Conservation (phyloP, 2,797 vertebrate species). For the Coregonus sp. region DNA sequence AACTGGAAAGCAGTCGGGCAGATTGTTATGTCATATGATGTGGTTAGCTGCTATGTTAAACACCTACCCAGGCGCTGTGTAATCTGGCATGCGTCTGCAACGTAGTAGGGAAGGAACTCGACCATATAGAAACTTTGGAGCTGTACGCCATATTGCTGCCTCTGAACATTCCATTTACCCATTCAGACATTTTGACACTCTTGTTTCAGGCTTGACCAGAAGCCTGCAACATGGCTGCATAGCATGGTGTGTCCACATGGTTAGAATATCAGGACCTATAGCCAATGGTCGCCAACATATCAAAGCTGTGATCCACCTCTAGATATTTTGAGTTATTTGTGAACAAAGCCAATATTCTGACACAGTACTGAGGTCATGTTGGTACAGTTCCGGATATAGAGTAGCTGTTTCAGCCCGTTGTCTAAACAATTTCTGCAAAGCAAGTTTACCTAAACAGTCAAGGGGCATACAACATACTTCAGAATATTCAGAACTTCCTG, state of each 20-base stretch:
- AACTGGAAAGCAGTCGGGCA: too few relatives aligned
- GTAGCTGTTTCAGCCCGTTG: background rate
- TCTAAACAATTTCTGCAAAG: background rate
- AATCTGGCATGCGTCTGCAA: too few relatives aligned
- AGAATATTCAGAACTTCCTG: too few relatives aligned
- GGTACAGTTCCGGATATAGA: background rate
- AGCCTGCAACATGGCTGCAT: background rate
- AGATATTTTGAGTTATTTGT: background rate
- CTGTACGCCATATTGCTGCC: background rate
- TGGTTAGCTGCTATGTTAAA: too few relatives aligned
- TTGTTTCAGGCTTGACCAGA: background rate
- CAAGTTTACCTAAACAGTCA: background rate
- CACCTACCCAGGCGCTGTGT: too few relatives aligned
- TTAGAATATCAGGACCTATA: background rate
- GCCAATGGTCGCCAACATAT: background rate
- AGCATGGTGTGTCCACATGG: background rate
- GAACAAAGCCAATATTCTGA: too few relatives aligned
- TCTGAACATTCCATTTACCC: background rate
- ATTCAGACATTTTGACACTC: background rate
- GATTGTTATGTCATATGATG: too few relatives aligned
- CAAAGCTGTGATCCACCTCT: background rate
- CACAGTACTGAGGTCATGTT: background rate
- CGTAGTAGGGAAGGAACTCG: background rate
- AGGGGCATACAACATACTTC: background rate
- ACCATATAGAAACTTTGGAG: background rate